Conservation (phyloP, 1,140 invertebrate species). For the Zeugodacus cucurbitae region DNA sequence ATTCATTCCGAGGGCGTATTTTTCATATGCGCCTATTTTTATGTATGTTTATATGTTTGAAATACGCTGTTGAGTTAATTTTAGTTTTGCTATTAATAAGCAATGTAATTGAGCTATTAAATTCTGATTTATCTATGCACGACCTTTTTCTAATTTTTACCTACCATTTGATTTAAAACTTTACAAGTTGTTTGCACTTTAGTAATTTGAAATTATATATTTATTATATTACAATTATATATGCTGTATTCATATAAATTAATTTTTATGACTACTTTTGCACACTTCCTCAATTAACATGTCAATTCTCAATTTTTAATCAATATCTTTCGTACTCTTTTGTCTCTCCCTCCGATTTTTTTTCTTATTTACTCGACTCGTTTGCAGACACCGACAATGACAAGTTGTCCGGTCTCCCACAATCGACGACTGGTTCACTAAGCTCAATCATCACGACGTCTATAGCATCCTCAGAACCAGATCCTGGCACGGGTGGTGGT, state of each 20-base stretch:
- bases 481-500: conserved; percentile 62
- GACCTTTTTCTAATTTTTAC: not conserved
- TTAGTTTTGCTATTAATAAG: not conserved
- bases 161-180: not conserved
- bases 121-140: not conserved
- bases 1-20: not conserved
- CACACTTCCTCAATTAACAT: not conserved
- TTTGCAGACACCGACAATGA: conserved; percentile 64
- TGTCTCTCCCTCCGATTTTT: conserved; percentile 40
- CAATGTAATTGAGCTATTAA: not conserved
- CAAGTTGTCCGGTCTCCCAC: conserved; percentile 65
- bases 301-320: not conserved
- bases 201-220: not conserved
- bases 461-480: conserved; percentile 66
- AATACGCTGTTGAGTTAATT: not conserved
- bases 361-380: not conserved
- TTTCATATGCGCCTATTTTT: not conserved
- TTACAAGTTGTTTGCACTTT: not conserved
- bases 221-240: not conserved
- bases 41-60: not conserved
- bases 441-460: conserved; percentile 67
- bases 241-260: not conserved
- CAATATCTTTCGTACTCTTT: conserved; percentile 27
- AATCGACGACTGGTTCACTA: conserved; percentile 67
- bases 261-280: not conserved